Percentiles rank a stretch among this genome's conserved stretches.
Conservation (phyloP, 2,113 vertebrate species). For the Patagioenas fasciata region DNA sequence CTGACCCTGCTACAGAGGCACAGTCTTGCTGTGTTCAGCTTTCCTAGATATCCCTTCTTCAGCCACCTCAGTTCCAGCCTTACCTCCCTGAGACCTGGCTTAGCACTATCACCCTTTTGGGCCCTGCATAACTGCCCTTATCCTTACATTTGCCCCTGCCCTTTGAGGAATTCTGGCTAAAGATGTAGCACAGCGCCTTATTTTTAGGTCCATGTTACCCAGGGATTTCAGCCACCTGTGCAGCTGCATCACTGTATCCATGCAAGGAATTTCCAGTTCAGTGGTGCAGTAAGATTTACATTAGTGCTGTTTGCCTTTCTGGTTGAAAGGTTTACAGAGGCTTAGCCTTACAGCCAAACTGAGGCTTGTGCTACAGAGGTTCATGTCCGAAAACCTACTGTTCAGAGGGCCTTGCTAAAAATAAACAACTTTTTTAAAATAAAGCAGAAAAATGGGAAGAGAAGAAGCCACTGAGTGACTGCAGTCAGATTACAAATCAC, state of each 20-base stretch:
- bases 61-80: neutral
- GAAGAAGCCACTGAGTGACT: neutral
- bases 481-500: neutral
- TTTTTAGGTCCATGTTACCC: conserved; percentile 42
- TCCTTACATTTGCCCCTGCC: neutral
- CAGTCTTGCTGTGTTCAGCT: neutral
- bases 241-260: neutral
- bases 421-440: neutral
- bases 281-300: neutral
- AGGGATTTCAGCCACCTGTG: conserved; percentile 53
- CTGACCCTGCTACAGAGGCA: neutral
- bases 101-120: neutral
- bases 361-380: neutral
- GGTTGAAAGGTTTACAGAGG: neutral
- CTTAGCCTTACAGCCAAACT: neutral
- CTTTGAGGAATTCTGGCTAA: conserved; percentile 3
- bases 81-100: neutral
- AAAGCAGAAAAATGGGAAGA: neutral
- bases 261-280: neutral
- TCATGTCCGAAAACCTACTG: neutral
- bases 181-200: neutral
- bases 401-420: neutral
- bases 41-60: neutral
- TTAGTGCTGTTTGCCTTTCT: neutral
- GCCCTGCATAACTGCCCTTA: neutral